phyloP scores from a whole-genome alignment of 2,113 vertebrate genomes.

The Clarias gariepinus region DNA sequence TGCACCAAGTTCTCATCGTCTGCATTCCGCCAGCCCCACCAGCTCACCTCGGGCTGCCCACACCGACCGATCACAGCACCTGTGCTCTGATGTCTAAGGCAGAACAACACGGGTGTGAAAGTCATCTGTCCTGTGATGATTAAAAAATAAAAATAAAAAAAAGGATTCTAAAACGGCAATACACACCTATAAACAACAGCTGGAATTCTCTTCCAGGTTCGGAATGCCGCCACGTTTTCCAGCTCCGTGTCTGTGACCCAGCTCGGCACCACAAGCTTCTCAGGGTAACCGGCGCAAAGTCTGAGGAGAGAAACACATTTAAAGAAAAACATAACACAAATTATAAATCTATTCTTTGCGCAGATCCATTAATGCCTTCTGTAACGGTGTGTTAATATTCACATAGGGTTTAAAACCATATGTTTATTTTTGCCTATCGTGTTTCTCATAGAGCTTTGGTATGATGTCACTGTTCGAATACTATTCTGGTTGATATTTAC shows the following conservation, averaged over 20 bases:
- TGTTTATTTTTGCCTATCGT: neutral
- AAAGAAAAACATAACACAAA: conserved; percentile 15
- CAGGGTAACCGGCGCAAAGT: conserved; percentile 94
- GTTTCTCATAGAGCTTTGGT: neutral
- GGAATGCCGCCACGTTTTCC: conserved; percentile 92
- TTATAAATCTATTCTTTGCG: neutral
- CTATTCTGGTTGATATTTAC: neutral
- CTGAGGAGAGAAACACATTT: conserved; percentile 64
- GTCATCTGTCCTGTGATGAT: neutral
- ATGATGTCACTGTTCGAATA: neutral
- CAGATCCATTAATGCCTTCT: neutral
- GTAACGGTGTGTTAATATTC: neutral
- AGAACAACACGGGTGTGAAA: neutral
- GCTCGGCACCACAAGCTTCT: conserved; percentile 92
- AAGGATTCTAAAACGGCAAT: neutral
- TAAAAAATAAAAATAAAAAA: neutral
- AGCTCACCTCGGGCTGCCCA: conserved; percentile 96
- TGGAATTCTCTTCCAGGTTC: conserved; percentile 97
- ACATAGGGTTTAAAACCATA: neutral
- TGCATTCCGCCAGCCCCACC: conserved; percentile 98
- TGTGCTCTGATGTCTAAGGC: conserved; percentile 86
- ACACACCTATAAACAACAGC: conserved; percentile 92
- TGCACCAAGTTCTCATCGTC: conserved; percentile 96
- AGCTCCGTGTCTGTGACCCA: conserved; percentile 97
- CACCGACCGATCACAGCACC: conserved; percentile 96